Evolutionary conservation across 1,140 invertebrate genomes (phyloP).

Genomic region (Copidosoma floridanum): DNA sequence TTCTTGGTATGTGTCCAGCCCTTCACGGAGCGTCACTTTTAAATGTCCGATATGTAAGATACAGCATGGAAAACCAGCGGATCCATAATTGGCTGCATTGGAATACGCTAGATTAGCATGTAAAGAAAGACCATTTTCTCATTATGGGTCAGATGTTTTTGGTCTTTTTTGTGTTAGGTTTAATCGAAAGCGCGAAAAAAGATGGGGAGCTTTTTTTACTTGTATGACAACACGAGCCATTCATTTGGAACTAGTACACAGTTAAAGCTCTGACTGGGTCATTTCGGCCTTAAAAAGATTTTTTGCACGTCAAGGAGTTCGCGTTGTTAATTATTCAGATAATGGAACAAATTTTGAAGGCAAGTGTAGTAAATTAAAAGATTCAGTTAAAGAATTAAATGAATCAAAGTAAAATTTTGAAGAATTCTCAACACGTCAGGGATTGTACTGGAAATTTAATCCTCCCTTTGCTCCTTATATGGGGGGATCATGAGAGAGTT

Average conservation of each 20-base stretch:
- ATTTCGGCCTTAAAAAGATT: slow-evolving; percentile 34
- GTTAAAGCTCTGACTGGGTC: slow-evolving; percentile 28
- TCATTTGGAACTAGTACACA: slow-evolving; percentile 31
- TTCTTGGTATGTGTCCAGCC: neutral
- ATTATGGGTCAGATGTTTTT: slow-evolving; percentile 40
- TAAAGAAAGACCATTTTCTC: slow-evolving; percentile 32
- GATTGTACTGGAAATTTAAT: slow-evolving; percentile 30
- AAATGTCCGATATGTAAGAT: slow-evolving; percentile 2
- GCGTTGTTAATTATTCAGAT: slow-evolving; percentile 28
- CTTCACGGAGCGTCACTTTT: neutral
- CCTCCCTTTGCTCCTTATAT: no score
- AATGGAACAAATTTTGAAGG: slow-evolving; percentile 40
- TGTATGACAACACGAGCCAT: slow-evolving; percentile 33
- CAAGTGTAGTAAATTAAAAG: no score
- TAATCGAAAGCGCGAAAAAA: slow-evolving; percentile 35
- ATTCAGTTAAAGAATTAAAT: no score
- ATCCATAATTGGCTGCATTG: slow-evolving; percentile 10
- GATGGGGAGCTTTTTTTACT: slow-evolving; percentile 42
- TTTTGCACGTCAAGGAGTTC: slow-evolving; percentile 26
- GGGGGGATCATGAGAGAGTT: no score
- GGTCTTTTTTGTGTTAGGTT: slow-evolving; percentile 34
- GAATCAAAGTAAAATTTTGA: no score
- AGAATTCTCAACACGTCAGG: neutral
- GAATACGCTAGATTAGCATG: slow-evolving; percentile 5
- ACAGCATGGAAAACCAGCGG: neutral